Evolutionary conservation across 2,113 vertebrate species (phyloP).

Genomic region (Oreochromis spilurus): DNA sequence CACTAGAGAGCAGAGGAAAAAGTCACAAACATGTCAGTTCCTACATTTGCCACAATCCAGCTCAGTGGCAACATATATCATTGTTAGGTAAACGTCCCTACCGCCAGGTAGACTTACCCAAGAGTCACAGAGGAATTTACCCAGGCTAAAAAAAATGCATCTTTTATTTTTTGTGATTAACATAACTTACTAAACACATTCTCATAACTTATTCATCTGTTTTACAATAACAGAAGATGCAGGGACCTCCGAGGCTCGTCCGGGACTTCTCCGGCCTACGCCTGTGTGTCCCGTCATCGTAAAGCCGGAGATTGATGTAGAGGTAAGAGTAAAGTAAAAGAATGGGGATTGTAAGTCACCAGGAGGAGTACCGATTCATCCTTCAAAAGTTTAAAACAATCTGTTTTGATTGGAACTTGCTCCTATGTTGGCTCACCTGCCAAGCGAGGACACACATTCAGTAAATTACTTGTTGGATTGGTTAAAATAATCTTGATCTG

Average conservation of each 20-base stretch:
- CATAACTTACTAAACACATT: background rate
- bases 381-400: background rate
- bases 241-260: background rate
- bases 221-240: conserved; percentile 39
- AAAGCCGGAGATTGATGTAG: conserved; percentile 65
- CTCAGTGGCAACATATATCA: background rate
- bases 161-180: background rate
- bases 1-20: background rate
- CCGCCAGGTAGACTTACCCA: background rate
- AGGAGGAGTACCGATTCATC: background rate
- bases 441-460: background rate
- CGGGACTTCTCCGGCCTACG: background rate
- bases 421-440: background rate
- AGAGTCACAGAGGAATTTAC: background rate
- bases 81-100: background rate
- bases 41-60: background rate
- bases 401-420: background rate
- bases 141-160: background rate
- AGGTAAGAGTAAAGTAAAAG: conserved; percentile 43
- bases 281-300: conserved; percentile 22
- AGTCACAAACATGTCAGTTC: background rate
- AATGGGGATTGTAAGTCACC: background rate
- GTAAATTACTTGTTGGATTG: background rate
- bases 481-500: conserved; percentile 2
- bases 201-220: background rate